These are phyloP conservation scores for Macrostomum lignano DNA, from an alignment of 1,140 invertebrate species.

Conservation along the genomic window DNA sequence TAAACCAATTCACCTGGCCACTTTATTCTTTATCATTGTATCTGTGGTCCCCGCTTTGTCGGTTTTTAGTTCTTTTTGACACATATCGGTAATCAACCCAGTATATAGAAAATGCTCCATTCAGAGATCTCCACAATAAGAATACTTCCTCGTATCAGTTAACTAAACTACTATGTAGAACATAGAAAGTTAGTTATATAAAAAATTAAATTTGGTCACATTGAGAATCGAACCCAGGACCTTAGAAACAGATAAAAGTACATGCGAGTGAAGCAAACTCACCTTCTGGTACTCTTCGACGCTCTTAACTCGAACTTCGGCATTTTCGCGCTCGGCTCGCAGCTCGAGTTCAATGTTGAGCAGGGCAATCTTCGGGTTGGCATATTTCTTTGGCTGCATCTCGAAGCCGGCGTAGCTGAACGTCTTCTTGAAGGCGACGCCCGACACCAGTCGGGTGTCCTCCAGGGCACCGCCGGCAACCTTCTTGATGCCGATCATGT, in stretches of 20 bases:
- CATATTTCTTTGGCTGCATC: conserved; percentile 88
- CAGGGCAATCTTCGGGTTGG: conserved; percentile 70
- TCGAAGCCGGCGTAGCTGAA: conserved; percentile 99
- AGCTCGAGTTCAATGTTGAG: conserved; percentile 91
- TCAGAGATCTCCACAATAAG: too few species aligned
- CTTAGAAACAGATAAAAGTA: too few species aligned
- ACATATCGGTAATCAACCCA: too few species aligned
- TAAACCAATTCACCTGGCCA: too few species aligned
- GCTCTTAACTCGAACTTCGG: conserved; percentile 69
- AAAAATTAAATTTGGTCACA: too few species aligned
- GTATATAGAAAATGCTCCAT: too few species aligned
- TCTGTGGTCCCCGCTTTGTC: too few species aligned
- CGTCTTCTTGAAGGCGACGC: conserved; percentile 96
- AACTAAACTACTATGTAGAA: conserved; percentile 5
- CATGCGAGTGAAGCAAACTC: too few species aligned
- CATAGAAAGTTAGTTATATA: not conserved
- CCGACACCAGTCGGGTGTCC: conserved; percentile 63
- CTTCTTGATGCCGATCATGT: conserved; percentile 99
- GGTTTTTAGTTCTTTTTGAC: too few species aligned
- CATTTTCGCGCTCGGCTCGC: conserved; percentile 88
- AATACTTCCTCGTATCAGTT: conserved; percentile 1
- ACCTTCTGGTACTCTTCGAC: too few species aligned
- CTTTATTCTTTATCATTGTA: too few species aligned
- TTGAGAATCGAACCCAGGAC: too few species aligned
- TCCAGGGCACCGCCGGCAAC: conserved; percentile 70